Evolutionary conservation across 2,888 invertebrate species (phyloP).

Genomic region (Psylliodes chrysocephalus): DNA sequence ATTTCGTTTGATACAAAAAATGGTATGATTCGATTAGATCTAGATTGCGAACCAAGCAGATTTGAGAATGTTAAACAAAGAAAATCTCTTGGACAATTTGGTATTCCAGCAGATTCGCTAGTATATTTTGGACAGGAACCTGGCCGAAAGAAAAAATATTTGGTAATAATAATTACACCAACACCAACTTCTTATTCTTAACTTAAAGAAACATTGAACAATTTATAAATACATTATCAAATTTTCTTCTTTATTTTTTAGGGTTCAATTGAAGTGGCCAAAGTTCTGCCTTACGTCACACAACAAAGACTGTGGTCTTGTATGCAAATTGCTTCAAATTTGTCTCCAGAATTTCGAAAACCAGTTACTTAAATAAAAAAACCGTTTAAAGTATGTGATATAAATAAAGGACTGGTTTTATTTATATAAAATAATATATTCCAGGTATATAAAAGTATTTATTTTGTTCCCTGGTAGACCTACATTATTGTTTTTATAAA

Average conservation of each 20-base stretch:
- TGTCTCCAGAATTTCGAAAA: conserved; percentile 58
- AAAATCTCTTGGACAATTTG: conserved; percentile 53
- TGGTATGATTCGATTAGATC: conserved; percentile 60
- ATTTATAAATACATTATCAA: neutral
- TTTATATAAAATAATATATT: no score
- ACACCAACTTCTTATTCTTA: no score
- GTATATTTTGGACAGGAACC: conserved; percentile 65
- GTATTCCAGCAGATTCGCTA: conserved; percentile 61
- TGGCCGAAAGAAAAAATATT: conserved; percentile 64
- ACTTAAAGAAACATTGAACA: neutral
- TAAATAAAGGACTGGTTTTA: neutral
- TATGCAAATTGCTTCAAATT: conserved; percentile 58
- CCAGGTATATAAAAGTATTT: no score
- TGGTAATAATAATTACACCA: no score
- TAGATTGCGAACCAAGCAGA: conserved; percentile 62
- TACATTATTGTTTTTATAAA: no score
- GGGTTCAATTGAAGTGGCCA: conserved; percentile 65
- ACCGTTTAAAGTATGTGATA: neutral
- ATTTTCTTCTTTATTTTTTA: conserved; percentile 39
- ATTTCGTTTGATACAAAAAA: conserved; percentile 60
- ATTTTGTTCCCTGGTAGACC: no score
- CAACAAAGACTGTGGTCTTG: conserved; percentile 62
- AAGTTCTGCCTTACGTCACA: conserved; percentile 61
- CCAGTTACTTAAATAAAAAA: conserved; percentile 53
- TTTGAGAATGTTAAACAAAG: conserved; percentile 58